phyloP scores from a whole-genome alignment of 1,140 invertebrate species.

The Manduca sexta region DNA sequence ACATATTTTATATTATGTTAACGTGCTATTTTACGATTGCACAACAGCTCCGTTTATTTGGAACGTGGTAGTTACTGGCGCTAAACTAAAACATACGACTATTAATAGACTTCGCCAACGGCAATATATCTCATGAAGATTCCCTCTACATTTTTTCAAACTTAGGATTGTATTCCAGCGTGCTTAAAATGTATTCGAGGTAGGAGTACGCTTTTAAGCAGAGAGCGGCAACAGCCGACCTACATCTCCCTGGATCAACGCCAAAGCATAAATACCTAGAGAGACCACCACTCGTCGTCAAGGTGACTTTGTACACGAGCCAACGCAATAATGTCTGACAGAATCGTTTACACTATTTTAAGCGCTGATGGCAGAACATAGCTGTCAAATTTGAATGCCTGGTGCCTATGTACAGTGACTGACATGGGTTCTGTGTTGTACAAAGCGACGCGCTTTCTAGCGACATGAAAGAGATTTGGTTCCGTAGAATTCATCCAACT shows the following conservation, averaged over 20 bases:
- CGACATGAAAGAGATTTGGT: not conserved
- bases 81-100: not conserved
- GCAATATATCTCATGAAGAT: not conserved
- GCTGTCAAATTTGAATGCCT: not conserved
- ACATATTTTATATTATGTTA: too few relatives aligned
- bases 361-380: constrained; percentile 1
- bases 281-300: constrained; percentile 27
- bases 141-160: not conserved
- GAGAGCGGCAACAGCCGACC: constrained; percentile 26
- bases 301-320: constrained; percentile 42
- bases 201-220: constrained; percentile 8
- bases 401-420: too few relatives aligned
- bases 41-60: too few relatives aligned
- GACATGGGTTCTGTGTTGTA: not conserved
- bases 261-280: constrained; percentile 43
- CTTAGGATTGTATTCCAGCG: not conserved
- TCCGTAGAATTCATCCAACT: too few relatives aligned
- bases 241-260: constrained; percentile 39
- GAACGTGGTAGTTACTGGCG: not conserved
- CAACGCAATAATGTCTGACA: constrained; percentile 10
- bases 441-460: not conserved
- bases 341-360: constrained; percentile 8
- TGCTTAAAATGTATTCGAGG: constrained; percentile 1
- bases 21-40: too few relatives aligned
- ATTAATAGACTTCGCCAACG: not conserved